Conservation (phyloP, 1,140 invertebrate species). For the Akabosia matsudoensis region DNA sequence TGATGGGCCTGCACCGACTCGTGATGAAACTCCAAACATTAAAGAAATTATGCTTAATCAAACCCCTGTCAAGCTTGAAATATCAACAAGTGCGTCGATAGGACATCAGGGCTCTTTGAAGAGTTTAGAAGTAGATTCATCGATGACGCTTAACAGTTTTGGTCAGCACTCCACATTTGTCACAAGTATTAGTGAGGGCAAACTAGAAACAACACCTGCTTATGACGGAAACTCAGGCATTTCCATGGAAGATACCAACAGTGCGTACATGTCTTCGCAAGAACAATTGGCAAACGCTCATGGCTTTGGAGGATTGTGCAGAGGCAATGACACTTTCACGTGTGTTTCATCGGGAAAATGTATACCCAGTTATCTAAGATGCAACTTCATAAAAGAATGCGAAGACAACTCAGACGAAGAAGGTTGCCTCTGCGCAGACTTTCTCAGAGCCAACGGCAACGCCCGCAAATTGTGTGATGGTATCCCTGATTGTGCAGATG, state of each 20-base stretch:
- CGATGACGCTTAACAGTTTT: not conserved
- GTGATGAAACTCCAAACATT: not conserved
- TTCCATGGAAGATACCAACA: too few species aligned
- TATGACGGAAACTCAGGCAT: too few species aligned
- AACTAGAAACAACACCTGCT: not conserved
- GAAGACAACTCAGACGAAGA: slow-evolving; percentile 67
- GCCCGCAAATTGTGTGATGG: slow-evolving; percentile 76
- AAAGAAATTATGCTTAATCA: not conserved
- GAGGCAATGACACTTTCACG: slow-evolving; percentile 42
- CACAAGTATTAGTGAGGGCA: too few species aligned
- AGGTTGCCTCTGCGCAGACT: slow-evolving; percentile 72
- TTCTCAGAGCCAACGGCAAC: slow-evolving; percentile 64
- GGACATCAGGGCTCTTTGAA: not conserved
- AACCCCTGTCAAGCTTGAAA: slow-evolving; percentile 2
- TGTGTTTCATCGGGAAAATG: slow-evolving; percentile 64
- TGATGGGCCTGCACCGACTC: slow-evolving; percentile 18
- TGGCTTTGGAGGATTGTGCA: not conserved
- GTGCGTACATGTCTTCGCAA: too few species aligned
- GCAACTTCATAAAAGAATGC: slow-evolving; percentile 73
- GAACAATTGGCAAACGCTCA: too few species aligned
- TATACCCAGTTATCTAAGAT: slow-evolving; percentile 63
- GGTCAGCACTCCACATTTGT: not conserved
- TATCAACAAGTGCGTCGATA: not conserved
- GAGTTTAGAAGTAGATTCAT: not conserved
- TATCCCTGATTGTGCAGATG: slow-evolving; percentile 69